phyloP scores from a whole-genome alignment of 2,797 vertebrate species.

The Hoplostethus mediterraneus region DNA sequence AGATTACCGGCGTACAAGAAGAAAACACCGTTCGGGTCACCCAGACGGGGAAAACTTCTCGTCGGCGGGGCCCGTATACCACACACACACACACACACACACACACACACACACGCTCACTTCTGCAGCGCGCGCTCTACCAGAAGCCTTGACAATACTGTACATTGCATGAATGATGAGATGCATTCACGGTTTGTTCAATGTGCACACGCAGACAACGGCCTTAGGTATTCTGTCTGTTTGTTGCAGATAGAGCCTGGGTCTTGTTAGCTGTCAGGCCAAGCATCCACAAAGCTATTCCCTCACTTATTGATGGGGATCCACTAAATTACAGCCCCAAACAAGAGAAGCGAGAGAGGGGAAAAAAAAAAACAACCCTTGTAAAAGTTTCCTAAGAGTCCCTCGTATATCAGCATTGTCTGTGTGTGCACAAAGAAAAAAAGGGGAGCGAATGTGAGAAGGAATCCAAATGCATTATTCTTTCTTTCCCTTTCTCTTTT shows the following conservation, averaged over 20 bases:
- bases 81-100: conserved; percentile 39
- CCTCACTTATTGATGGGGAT: conserved; percentile 82
- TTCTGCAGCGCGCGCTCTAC: conserved; percentile 48
- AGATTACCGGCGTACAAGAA: conserved; percentile 69
- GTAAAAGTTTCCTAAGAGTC: conserved; percentile 75
- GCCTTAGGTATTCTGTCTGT: conserved; percentile 79
- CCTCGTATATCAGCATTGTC: conserved; percentile 67
- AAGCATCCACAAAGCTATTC: conserved; percentile 78
- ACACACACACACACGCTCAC: conserved; percentile 33
- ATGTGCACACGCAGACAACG: conserved; percentile 65
- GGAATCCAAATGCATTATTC: conserved; percentile 78
- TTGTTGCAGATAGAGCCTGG: conserved; percentile 75
- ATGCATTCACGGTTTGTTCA: conserved; percentile 68
- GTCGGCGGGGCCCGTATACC: conserved; percentile 24
- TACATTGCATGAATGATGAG: conserved; percentile 75
- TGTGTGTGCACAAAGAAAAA: conserved; percentile 53
- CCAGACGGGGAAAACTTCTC: conserved; percentile 56
- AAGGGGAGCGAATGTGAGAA: conserved; percentile 67
- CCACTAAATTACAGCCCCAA: conserved; percentile 79
- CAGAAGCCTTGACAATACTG: conserved; percentile 73
- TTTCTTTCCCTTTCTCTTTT: conserved; percentile 74
- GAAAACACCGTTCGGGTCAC: conserved; percentile 69
- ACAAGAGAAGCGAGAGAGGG: conserved; percentile 68
- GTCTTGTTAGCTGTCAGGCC: conserved; percentile 82
- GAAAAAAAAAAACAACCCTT: conserved; percentile 70